phyloP scores from a whole-genome alignment of 2,888 invertebrate genomes.

The Agrotis clavis region DNA sequence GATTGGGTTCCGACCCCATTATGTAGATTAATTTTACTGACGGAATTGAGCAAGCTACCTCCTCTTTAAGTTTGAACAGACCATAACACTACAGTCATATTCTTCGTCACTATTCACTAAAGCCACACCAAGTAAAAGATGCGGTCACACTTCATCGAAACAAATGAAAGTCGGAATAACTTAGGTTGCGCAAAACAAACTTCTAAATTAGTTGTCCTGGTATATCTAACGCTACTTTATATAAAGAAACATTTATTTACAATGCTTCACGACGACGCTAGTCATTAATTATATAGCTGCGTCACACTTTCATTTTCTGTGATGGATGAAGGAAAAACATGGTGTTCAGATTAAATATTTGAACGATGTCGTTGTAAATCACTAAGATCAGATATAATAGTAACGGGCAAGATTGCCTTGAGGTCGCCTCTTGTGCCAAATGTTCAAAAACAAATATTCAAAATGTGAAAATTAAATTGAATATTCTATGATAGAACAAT shows the following conservation, averaged over 20 bases:
- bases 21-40: too few species aligned
- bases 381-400: neutral
- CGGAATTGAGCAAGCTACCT: too few species aligned
- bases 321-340: constrained; percentile 46
- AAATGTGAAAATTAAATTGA: too few species aligned
- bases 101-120: neutral
- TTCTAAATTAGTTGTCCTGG: constrained; percentile 28
- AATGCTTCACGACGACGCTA: constrained; percentile 4
- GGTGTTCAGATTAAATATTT: constrained; percentile 29
- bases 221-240: neutral
- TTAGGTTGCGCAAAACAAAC: constrained; percentile 13
- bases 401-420: neutral
- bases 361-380: neutral
- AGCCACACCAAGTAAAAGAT: constrained; percentile 1
- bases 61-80: too few species aligned
- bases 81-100: neutral
- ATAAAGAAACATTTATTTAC: neutral
- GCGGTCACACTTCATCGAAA: constrained; percentile 3
- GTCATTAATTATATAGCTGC: constrained; percentile 42
- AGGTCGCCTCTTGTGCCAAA: neutral
- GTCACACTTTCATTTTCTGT: constrained; percentile 41
- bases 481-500: too few species aligned
- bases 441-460: too few species aligned
- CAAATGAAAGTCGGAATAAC: neutral
- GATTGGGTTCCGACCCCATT: too few species aligned